Base-by-base conservation (phyloP, 1,140 invertebrate species). In the Pseudachorutes palmiensis region DNA sequence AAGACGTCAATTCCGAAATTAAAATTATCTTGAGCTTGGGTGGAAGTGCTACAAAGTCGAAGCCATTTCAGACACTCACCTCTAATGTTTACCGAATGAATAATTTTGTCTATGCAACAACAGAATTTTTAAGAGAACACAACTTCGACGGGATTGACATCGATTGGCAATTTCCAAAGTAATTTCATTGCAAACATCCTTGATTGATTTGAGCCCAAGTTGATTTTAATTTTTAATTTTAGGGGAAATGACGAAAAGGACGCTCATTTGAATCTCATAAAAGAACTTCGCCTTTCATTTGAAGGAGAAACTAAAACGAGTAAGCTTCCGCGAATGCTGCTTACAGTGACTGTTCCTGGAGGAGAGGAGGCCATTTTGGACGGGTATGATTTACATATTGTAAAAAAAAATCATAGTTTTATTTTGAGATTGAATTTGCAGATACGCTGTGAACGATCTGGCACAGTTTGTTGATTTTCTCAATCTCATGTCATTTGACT, bases 81-180 rank as follows among this genome's bases (percentile, higher is more conserved):
- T 87, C 88, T 45, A 94, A 92, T 75, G 86, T 89, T 1, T 93
- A 91, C 82, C 83, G 91, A 36, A 94, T 94, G 90, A 94, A 94
- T 75, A 89, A 93, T 75, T 97, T 98, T 75, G 91, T 94, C 1
- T 94, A 94, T 75, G 90, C 94, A 75, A 88, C 91, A 2, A 92
- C 96, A 48, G 91, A 94, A 73, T 97, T 94, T 80, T 81, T 97
- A 1, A 82, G 94, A 29, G 88, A 92, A 75, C 89, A 91, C 72
- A 88, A 92, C 77, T 96, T 97, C 76, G 94, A 97, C 76, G 94
- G 94, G 3, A 79, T 95, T n/a, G 94, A 97, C 73, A 88, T 98
- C 0, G 93, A 97, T 76, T 98, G 94, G 94, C 93, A 97, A 80
- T 96, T 96, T 79, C 93, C 94, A 1, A 84, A 86, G 86, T 86